Evolutionary conservation across 1,140 invertebrate genomes (phyloP).

Genomic region (Bombus sibiricus): DNA sequence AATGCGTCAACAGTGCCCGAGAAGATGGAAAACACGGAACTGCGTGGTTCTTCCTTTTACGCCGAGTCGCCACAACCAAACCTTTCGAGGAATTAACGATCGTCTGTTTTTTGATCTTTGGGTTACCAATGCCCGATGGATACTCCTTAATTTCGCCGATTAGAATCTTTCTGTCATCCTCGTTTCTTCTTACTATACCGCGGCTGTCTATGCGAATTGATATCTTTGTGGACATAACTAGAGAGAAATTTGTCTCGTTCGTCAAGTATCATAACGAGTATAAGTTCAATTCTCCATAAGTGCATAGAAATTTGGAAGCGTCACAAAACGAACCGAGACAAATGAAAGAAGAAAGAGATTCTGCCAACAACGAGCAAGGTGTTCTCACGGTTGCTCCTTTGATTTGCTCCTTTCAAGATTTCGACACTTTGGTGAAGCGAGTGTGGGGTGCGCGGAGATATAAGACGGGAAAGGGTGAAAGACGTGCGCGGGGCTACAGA

Average conservation of each 20-base stretch:
- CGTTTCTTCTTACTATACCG: neutral
- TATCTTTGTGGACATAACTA: too few species aligned
- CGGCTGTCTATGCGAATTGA: neutral
- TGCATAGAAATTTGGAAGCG: neutral
- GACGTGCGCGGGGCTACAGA: neutral
- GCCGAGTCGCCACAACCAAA: neutral
- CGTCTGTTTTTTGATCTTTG: neutral
- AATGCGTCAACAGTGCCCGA: neutral
- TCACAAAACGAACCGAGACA: fast-evolving
- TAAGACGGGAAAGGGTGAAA: constrained; percentile 32
- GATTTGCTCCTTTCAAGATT: constrained; percentile 46
- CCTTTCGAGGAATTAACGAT: neutral
- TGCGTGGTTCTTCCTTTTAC: neutral
- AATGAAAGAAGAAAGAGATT: neutral
- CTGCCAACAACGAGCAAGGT: neutral
- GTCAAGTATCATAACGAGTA: too few species aligned
- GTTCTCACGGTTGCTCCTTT: constrained; percentile 1
- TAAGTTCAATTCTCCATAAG: neutral
- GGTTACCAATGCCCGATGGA: neutral
- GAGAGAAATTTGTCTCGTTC: too few species aligned
- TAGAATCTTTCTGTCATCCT: neutral
- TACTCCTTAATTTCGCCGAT: neutral
- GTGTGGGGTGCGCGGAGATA: constrained; percentile 23
- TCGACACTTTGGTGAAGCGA: constrained; percentile 33
- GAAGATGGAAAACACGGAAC: constrained; percentile 7